phyloP scores from a whole-genome alignment of 2,888 invertebrate genomes.

The Drosophila pseudotalamancana region DNA sequence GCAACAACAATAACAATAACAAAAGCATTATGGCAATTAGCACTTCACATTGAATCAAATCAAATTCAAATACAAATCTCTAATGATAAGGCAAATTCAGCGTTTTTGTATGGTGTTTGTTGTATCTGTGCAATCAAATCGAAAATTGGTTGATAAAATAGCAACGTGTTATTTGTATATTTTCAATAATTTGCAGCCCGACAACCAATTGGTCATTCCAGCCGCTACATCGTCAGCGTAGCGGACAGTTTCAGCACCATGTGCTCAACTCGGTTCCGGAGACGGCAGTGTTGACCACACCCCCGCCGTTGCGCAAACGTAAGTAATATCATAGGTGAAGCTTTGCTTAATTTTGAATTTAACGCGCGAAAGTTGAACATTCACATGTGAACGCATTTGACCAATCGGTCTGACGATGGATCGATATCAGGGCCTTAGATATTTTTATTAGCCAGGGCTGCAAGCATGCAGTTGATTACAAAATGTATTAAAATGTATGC shows the following conservation, averaged over 20 bases:
- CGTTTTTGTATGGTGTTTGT: conserved; percentile 6
- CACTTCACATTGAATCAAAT: conserved; percentile 68
- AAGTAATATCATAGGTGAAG: conserved; percentile 39
- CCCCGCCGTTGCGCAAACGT: conserved; percentile 65
- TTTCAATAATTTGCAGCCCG: conserved; percentile 53
- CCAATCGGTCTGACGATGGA: conserved; percentile 4
- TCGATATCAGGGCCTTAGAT: conserved; percentile 32
- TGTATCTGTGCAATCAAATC: conserved; percentile 30
- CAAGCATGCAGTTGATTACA: background rate
- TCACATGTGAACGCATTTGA: conserved; percentile 13
- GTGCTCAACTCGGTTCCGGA: conserved; percentile 69
- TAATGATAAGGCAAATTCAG: conserved; percentile 56
- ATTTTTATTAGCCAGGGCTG: conserved; percentile 27
- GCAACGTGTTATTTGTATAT: conserved; percentile 33
- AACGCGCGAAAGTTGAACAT: conserved; percentile 15
- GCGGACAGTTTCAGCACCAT: conserved; percentile 63
- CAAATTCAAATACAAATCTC: conserved; percentile 64
- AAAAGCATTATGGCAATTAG: conserved; percentile 63
- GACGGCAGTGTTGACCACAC: conserved; percentile 64
- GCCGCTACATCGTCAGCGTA: conserved; percentile 70
- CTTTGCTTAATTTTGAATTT: conserved; percentile 22
- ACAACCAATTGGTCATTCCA: conserved; percentile 79
- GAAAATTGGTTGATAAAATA: conserved; percentile 47
- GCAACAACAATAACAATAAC: conserved; percentile 23
- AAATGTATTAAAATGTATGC: background rate